Conservation (phyloP, 1,140 invertebrate genomes). For the Cryptotermes secundus region DNA sequence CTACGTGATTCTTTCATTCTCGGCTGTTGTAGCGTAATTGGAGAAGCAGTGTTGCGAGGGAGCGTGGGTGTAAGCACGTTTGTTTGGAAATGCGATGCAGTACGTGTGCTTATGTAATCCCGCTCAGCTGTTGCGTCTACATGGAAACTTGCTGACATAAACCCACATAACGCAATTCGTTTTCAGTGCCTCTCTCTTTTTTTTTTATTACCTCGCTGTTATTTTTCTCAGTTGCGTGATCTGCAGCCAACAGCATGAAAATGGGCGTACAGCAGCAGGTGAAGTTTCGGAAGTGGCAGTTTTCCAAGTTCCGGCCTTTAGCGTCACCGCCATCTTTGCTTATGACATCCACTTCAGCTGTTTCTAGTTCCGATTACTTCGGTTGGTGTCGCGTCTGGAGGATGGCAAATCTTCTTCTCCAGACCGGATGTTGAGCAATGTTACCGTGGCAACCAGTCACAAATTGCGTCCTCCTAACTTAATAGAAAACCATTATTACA, state of each 20-base stretch:
- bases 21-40: not conserved
- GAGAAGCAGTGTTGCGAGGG: not conserved
- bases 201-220: not conserved
- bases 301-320: not conserved
- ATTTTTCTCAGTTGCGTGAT: not conserved
- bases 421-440: slow-evolving; percentile 52
- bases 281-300: not conserved
- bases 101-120: not conserved
- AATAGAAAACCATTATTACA: slow-evolving; percentile 15
- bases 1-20: not conserved
- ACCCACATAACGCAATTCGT: not conserved
- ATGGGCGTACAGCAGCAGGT: not conserved
- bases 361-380: slow-evolving; percentile 1
- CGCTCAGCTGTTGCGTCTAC: slow-evolving; percentile 1
- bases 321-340: not conserved
- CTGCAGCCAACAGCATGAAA: not conserved
- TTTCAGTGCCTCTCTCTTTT: not conserved
- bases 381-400: slow-evolving; percentile 56
- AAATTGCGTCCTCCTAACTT: not conserved
- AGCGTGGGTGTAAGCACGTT: not conserved
- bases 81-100: slow-evolving; percentile 5
- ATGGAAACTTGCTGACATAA: not conserved
- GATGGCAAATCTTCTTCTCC: slow-evolving; percentile 56
- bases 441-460: slow-evolving; percentile 2
- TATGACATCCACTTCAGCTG: not conserved